phyloP scores from a whole-genome alignment of 2,888 invertebrate species.

The Hypercompe scribonia region DNA sequence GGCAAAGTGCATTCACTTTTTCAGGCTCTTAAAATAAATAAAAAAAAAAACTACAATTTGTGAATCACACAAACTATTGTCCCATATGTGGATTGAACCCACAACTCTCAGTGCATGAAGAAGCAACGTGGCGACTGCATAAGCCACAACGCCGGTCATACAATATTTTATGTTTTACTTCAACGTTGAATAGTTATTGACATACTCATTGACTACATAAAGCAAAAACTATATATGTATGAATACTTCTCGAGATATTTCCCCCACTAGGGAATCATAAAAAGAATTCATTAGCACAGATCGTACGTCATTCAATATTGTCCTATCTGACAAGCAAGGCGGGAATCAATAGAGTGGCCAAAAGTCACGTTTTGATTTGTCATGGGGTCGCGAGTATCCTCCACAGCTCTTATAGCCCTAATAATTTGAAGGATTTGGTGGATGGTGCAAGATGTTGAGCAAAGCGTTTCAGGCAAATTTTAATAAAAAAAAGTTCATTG shows the following conservation, averaged over 20 bases:
- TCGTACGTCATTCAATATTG: conserved; percentile 38
- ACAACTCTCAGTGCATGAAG: too few relatives aligned
- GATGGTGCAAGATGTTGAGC: conserved; percentile 23
- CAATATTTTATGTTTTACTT: too few relatives aligned
- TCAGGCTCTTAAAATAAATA: too few relatives aligned
- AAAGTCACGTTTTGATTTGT: conserved; percentile 62
- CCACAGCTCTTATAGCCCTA: conserved; percentile 56
- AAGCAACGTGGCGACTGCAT: too few relatives aligned
- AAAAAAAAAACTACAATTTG: too few relatives aligned
- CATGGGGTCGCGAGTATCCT: conserved; percentile 54
- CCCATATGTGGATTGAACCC: too few relatives aligned
- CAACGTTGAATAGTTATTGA: too few relatives aligned
- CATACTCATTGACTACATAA: too few relatives aligned
- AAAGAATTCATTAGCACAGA: conserved; percentile 25
- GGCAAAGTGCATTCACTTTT: too few relatives aligned
- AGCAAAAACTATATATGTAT: too few relatives aligned
- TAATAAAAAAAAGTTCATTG: not conserved
- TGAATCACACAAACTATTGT: too few relatives aligned
- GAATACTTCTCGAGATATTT: not conserved
- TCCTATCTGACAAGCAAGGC: conserved; percentile 33
- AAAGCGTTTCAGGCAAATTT: conserved; percentile 3
- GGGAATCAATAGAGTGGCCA: conserved; percentile 48
- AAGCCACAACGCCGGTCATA: too few relatives aligned
- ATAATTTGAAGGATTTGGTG: conserved; percentile 52
- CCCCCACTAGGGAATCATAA: not conserved